These are phyloP conservation scores for Abrostola tripartita DNA, from an alignment of 2,888 invertebrate species.

Conservation along the genomic window DNA sequence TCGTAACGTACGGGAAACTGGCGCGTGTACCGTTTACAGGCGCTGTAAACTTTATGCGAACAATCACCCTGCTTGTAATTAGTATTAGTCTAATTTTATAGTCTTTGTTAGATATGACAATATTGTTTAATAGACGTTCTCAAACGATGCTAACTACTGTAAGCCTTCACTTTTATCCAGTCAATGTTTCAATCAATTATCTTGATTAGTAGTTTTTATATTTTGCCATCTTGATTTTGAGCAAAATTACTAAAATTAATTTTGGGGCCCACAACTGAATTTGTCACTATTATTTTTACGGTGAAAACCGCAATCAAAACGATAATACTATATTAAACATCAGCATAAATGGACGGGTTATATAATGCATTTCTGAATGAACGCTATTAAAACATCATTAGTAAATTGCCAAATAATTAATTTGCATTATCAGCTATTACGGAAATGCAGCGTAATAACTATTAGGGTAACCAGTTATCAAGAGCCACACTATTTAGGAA, in stretches of 20 bases:
- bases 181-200: too few species aligned
- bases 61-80: conserved; percentile 62
- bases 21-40: conserved; percentile 37
- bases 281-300: too few species aligned
- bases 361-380: conserved; percentile 9
- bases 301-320: too few species aligned
- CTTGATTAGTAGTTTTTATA: too few species aligned
- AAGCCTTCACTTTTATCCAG: too few species aligned
- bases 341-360: background rate
- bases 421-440: conserved; percentile 49
- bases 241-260: too few species aligned
- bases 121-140: background rate
- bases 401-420: conserved; percentile 42
- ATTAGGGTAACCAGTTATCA: conserved; percentile 3
- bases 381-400: conserved; percentile 31
- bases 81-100: conserved; percentile 52
- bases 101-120: conserved; percentile 26
- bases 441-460: conserved; percentile 45
- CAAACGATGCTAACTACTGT: background rate
- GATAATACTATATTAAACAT: too few species aligned
- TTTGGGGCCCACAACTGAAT: too few species aligned
- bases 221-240: too few species aligned
- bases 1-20: conserved; percentile 44
- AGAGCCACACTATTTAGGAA: conserved; percentile 14
- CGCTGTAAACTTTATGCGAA: conserved; percentile 65